phyloP scores from a whole-genome alignment of 2,888 invertebrate species.

The Kryphioiulus occultus region DNA sequence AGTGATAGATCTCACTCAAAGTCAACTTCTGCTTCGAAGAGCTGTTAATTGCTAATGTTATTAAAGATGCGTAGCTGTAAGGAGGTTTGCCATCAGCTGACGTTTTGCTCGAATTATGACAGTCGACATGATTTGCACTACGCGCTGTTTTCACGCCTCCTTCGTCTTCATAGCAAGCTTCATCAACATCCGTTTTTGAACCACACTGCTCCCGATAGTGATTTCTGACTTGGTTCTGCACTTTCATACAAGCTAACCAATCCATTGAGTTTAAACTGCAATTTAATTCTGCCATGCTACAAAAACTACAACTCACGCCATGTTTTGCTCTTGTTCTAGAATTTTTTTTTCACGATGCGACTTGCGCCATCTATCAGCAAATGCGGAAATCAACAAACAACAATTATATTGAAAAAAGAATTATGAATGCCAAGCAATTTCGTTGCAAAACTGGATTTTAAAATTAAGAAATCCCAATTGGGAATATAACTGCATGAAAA shows the following conservation, averaged over 20 bases:
- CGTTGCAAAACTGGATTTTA: too few species aligned
- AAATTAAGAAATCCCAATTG: too few species aligned
- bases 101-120: conserved; percentile 29
- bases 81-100: conserved; percentile 64
- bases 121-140: not conserved
- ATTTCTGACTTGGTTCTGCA: conserved; percentile 58
- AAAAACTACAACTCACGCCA: conserved; percentile 42
- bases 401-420: too few species aligned
- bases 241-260: conserved; percentile 65
- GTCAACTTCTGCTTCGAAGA: conserved; percentile 75
- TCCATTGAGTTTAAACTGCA: conserved; percentile 66
- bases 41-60: conserved; percentile 73
- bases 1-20: conserved; percentile 75
- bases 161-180: conserved; percentile 32
- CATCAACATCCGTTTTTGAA: not conserved
- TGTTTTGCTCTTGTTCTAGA: not conserved
- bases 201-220: not conserved
- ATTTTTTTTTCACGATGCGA: not conserved
- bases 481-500: too few species aligned
- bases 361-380: not conserved
- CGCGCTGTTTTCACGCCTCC: not conserved
- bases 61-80: conserved; percentile 75
- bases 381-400: not conserved
- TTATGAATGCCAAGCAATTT: too few species aligned
- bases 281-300: conserved; percentile 62